Evolutionary conservation across 2,888 invertebrate genomes (phyloP).

Genomic region (Drosophila kanekoi): DNA sequence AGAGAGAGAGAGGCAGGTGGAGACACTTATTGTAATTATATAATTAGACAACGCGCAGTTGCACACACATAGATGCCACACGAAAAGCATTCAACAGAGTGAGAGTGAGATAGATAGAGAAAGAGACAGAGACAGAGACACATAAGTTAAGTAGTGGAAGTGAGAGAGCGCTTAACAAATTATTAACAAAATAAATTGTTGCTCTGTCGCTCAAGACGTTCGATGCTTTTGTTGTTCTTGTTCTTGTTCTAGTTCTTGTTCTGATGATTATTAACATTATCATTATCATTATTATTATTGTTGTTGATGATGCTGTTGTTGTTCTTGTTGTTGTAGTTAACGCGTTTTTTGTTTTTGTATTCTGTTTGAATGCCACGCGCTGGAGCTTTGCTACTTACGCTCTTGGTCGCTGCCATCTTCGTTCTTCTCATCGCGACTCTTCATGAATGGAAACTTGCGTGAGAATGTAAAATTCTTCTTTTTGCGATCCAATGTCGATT

Average conservation of each 20-base stretch:
- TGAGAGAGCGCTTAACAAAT: constrained; percentile 32
- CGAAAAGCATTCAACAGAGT: constrained; percentile 23
- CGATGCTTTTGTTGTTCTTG: constrained; percentile 8
- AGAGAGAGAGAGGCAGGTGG: background rate
- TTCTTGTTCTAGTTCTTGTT: background rate
- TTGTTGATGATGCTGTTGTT: constrained; percentile 13
- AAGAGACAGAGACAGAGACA: constrained; percentile 1
- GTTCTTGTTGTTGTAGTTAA: constrained; percentile 20
- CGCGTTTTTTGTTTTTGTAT: constrained; percentile 8
- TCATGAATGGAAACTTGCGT: constrained; percentile 99
- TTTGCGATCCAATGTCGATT: constrained; percentile 97
- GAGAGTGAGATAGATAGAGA: constrained; percentile 16
- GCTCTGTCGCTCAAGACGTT: constrained; percentile 28
- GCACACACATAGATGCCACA: constrained; percentile 13
- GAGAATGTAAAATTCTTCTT: constrained; percentile 99
- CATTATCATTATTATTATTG: constrained; percentile 19
- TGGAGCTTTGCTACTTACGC: constrained; percentile 90
- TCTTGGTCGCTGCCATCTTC: constrained; percentile 99
- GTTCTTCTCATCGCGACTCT: constrained; percentile 99
- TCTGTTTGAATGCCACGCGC: constrained; percentile 12
- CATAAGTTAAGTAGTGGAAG: constrained; percentile 8
- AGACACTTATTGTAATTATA: constrained; percentile 20
- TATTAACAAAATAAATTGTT: constrained; percentile 28
- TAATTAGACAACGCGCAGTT: constrained; percentile 17
- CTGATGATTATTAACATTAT: constrained; percentile 2